Evolutionary conservation across 2,888 invertebrate genomes (phyloP), one percentile per base, ranked within the genome.

Genomic region (Temnothorax unifasciatus): DNA sequence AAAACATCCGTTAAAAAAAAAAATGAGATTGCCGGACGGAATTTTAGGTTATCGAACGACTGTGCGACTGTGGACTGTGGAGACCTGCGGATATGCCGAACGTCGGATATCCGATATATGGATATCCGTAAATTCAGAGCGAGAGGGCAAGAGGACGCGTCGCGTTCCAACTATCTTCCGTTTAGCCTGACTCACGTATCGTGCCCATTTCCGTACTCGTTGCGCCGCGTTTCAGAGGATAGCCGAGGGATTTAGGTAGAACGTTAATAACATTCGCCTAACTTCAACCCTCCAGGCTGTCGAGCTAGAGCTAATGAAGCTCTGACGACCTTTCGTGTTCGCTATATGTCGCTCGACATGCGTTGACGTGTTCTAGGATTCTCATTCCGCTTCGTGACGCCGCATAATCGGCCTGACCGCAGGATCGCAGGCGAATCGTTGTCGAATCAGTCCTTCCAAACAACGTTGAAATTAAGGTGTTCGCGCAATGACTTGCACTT

Each of bases 211-310:
- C 68, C 59, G 34, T 79, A 29, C 25, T 44, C 50, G 50, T 69
- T 77, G 68, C 69, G 77, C 8, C 41, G 34, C 59, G 52, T 69
- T 79, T 64, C 59, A 13, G 18, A 74, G 68, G 66, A 84, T 74
- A 68, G 74, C 59, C 4, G 68, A 47, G 82, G 74, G 84, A 84
- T 84, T 82, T 84, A 68, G 74, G 44, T 84, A 68, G 73, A 82
- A 74, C 82, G 68, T 82, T 84, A 84, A 84, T 84, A 84, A 84
- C 82, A 74, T 84, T 84, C 61, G 57, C 68, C 61, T 64, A 82
- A 84, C 74, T 84, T 73, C 25, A n/a, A 66, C 18, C 59, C 84
- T 57, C 63, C 50, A 66, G 79, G 71, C 47, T 71, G 59, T 79
- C 75, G 75, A 63, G 52, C 41, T 75, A 29, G 29, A 44, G 74